A percentile compares a stretch with the other conserved stretches of the same genome.
These are phyloP conservation scores for Drosophila subpulchrella DNA, from an alignment of 1,140 invertebrate species.

Conservation along the genomic window DNA sequence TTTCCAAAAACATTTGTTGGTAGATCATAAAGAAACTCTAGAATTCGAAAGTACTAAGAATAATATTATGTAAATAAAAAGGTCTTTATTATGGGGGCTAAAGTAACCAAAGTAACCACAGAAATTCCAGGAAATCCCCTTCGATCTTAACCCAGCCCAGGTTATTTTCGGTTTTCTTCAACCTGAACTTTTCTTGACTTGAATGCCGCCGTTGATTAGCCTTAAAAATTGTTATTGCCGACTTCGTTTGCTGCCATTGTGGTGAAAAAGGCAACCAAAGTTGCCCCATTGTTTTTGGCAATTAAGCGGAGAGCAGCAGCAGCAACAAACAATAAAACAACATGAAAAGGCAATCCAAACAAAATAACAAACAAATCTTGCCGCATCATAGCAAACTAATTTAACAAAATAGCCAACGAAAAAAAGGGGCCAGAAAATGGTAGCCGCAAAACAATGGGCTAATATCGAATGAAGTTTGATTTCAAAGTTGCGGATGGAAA, in stretches of 20 bases:
- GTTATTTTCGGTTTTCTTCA: not conserved
- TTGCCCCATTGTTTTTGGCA: slow-evolving; percentile 52
- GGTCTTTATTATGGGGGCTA: not conserved
- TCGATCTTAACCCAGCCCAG: not conserved
- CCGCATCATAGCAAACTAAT: slow-evolving; percentile 66
- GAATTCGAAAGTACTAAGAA: not conserved
- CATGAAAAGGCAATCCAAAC: slow-evolving; percentile 46
- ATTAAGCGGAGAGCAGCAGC: slow-evolving; percentile 53
- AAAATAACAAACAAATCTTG: slow-evolving; percentile 52
- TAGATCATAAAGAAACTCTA: not conserved
- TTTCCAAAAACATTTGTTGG: no score
- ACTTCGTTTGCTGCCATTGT: slow-evolving; percentile 51
- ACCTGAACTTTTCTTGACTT: slow-evolving; percentile 6
- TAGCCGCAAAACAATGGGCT: slow-evolving; percentile 41
- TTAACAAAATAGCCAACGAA: slow-evolving; percentile 47
- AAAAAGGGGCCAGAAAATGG: slow-evolving; percentile 12
- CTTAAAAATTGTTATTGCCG: slow-evolving; percentile 51
- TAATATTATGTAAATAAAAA: no score
- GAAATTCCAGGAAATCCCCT: slow-evolving; percentile 12
- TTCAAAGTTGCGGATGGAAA: not conserved
- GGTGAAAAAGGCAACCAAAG: slow-evolving; percentile 7
- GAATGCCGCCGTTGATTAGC: slow-evolving; percentile 57
- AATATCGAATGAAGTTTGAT: slow-evolving; percentile 16
- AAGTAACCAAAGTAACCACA: not conserved
- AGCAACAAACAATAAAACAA: slow-evolving; percentile 40